phyloP scores from a whole-genome alignment of 2,888 invertebrate genomes.

The Hirtodrosophila alboralis region DNA sequence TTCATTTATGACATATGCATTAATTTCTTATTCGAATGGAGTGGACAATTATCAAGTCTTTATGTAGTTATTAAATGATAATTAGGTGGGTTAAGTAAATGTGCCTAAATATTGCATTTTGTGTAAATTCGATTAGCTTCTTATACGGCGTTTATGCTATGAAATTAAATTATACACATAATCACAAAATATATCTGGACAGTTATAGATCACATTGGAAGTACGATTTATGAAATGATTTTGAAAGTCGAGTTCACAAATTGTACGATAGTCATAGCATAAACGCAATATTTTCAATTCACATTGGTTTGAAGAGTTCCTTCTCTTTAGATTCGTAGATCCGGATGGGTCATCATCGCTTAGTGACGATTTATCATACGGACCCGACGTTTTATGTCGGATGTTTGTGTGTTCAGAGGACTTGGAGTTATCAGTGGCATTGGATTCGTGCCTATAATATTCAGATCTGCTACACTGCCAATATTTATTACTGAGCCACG shows the following conservation, averaged over 20 bases:
- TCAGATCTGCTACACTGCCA: slow-evolving; percentile 36
- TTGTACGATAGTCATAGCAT: too few species aligned
- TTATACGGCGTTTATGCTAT: too few species aligned
- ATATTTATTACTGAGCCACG: slow-evolving; percentile 68
- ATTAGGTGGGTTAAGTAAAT: not conserved
- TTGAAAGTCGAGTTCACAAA: too few species aligned
- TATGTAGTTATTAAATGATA: too few species aligned
- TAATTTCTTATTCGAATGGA: too few species aligned
- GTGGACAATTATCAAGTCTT: too few species aligned
- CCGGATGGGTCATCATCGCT: slow-evolving; percentile 1
- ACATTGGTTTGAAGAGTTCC: slow-evolving; percentile 7
- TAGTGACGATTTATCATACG: slow-evolving; percentile 83
- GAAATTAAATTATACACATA: too few species aligned
- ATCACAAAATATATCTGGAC: too few species aligned
- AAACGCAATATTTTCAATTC: not conserved
- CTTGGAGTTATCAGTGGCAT: slow-evolving; percentile 9
- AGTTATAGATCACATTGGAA: too few species aligned
- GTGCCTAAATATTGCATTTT: slow-evolving; percentile 5
- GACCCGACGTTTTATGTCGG: slow-evolving; percentile 80
- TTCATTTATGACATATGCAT: too few species aligned
- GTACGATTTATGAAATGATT: too few species aligned
- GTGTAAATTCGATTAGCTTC: slow-evolving; percentile 22
- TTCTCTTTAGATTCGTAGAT: not conserved
- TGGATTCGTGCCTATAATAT: not conserved
- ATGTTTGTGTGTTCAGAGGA: slow-evolving; percentile 34